Conservation (phyloP, 2,888 invertebrate species). For the Drosophila percnosoma region DNA sequence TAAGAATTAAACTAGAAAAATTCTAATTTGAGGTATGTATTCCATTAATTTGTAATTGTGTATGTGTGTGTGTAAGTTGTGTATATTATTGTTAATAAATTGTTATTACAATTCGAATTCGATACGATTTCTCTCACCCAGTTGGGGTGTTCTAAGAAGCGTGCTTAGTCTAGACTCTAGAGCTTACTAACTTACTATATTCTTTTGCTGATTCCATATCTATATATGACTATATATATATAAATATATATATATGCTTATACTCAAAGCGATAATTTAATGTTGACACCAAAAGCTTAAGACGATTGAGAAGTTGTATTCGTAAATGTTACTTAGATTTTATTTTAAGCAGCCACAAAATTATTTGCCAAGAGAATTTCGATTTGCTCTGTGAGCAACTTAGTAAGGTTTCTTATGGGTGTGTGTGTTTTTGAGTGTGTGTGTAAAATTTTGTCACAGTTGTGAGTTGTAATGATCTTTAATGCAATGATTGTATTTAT, state of each 20-base stretch:
- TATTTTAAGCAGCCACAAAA: slow-evolving; percentile 82
- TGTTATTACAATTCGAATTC: slow-evolving; percentile 39
- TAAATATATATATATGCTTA: slow-evolving; percentile 20
- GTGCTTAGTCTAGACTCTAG: slow-evolving; percentile 66
- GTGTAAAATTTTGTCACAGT: slow-evolving; percentile 67
- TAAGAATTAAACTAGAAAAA: slow-evolving; percentile 84
- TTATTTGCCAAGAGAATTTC: slow-evolving; percentile 49
- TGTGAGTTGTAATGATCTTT: slow-evolving; percentile 60
- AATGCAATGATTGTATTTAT: slow-evolving; percentile 59
- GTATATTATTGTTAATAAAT: slow-evolving; percentile 43
- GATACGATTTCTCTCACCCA: slow-evolving; percentile 40
- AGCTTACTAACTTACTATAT: slow-evolving; percentile 42
- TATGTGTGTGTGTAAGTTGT: slow-evolving; percentile 50
- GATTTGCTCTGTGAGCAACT: slow-evolving; percentile 62
- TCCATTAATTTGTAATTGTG: slow-evolving; percentile 79
- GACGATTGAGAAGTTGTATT: slow-evolving; percentile 35
- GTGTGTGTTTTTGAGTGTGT: slow-evolving; percentile 39
- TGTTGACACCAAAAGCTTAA: slow-evolving; percentile 63
- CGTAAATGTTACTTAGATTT: slow-evolving; percentile 40
- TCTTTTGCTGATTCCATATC: slow-evolving; percentile 11
- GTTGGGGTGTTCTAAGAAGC: slow-evolving; percentile 63
- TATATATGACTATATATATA: slow-evolving; percentile 3
- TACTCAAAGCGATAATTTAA: slow-evolving; percentile 45
- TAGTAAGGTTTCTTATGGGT: slow-evolving; percentile 30
- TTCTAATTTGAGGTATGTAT: slow-evolving; percentile 83